phyloP scores from a whole-genome alignment of 2,113 vertebrate species.

The Lanius collurio region DNA sequence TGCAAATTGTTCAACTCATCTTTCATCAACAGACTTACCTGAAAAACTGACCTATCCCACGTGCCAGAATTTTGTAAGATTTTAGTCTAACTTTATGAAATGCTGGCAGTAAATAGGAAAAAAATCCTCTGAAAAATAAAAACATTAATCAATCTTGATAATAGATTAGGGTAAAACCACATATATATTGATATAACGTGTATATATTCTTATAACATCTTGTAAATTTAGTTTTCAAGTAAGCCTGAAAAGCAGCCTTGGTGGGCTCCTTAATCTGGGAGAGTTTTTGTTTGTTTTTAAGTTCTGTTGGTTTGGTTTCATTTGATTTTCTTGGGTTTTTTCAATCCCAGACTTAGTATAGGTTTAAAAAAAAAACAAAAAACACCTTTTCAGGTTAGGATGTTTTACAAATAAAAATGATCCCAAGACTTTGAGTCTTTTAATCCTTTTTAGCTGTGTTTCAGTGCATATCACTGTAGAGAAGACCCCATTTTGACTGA shows the following conservation, averaged over 20 bases:
- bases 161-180: not conserved
- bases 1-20: not conserved
- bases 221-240: not conserved
- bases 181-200: not conserved
- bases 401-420: not conserved
- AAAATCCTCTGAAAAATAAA: not conserved
- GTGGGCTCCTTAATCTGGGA: not conserved
- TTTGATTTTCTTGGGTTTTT: not conserved
- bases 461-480: not conserved
- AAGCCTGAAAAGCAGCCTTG: not conserved
- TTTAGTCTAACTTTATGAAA: not conserved
- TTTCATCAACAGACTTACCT: not conserved
- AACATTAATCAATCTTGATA: not conserved
- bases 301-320: not conserved
- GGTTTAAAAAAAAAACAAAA: not conserved
- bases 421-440: not conserved
- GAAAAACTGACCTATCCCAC: not conserved
- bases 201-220: not conserved
- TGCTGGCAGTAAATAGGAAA: not conserved
- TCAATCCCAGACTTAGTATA: not conserved
- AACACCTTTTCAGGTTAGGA: fast-evolving
- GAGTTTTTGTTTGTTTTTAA: fast-evolving
- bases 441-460: not conserved
- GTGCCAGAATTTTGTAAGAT: not conserved
- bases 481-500: not conserved